Evolutionary conservation across 2,113 vertebrate species (phyloP), one percentile per base, ranked within the genome.

Genomic region (Myxocyprinus asiaticus): DNA sequence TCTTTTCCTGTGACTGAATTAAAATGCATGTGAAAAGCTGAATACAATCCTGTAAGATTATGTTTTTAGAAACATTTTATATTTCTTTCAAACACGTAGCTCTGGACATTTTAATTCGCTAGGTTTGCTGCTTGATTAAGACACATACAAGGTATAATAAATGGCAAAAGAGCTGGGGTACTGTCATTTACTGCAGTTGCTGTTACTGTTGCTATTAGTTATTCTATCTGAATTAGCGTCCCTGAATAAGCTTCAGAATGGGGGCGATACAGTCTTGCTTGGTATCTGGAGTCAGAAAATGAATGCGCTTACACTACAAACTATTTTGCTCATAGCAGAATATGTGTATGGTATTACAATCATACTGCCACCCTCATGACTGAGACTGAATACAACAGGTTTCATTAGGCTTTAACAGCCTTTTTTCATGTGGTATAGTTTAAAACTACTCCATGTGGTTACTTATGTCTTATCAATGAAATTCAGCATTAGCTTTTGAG

Each of bases 71-170:
- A 12, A 47, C 7, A 47, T 47, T 48, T 48, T 6, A 22, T 69
- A 53, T 71, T 58, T 59, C 44, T 17, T 72, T 59, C 42, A 11
- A 43, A 45, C 33, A 59, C 53, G 43, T 51, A 72, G 9, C 12
- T 59, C 58, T 17, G 42, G 7, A 15, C 51, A 70, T 56, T 70
- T 70, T 70, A 72, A 45, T 72, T 72, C 42, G 53, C 53, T 72
- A 11, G 9, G 53, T 59, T 59, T 72, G 69, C 53, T 58, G 53
- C 42, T 45, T 59, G 58, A n/a, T 9, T 56, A 22, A 9, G 33
- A 72, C 42, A 43, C 43, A 56, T 33, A 11, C n/a, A n/a, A 56
- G 33, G 59, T 45, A 45, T 45, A 72, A 72, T 58, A 58, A 14
- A 56, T 56, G 51, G 51, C 11, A 56, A 22, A 22, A 56, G 51